These are phyloP conservation scores for Cairina moschata DNA, from an alignment of 2,113 vertebrate genomes.

Conservation along the genomic window DNA sequence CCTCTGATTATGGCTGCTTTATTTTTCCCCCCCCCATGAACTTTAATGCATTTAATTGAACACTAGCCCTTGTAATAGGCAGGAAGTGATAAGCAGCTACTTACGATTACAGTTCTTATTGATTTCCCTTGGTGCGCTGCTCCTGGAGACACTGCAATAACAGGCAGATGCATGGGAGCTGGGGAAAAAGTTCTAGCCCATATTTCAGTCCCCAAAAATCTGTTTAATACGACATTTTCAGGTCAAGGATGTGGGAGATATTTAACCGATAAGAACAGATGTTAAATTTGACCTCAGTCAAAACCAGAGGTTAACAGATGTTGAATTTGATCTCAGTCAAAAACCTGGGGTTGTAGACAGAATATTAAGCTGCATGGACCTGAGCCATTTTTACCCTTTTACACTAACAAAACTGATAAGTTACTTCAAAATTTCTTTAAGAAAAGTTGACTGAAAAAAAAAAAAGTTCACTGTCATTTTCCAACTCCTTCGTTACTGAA, in stretches of 20 bases:
- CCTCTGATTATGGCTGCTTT: constrained; percentile 8
- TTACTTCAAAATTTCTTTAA: background rate
- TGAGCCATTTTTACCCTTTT: background rate
- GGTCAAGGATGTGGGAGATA: background rate
- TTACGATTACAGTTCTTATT: constrained; percentile 13
- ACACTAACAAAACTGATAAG: background rate
- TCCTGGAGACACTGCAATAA: constrained; percentile 11
- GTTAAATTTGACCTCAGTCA: background rate
- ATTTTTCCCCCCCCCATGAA: background rate
- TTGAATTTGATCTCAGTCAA: background rate
- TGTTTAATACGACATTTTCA: background rate
- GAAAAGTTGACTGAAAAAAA: background rate
- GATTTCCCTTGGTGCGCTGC: constrained; percentile 24
- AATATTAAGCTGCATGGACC: background rate
- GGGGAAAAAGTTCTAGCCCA: background rate
- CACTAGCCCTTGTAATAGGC: constrained; percentile 11
- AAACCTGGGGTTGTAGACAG: background rate
- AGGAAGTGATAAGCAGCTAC: constrained; percentile 46
- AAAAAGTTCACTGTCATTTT: background rate
- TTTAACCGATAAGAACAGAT: background rate
- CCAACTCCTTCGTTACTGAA: background rate
- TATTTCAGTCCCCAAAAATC: background rate
- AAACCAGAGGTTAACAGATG: background rate
- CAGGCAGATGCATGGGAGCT: background rate
- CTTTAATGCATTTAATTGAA: constrained; percentile 50